A percentile compares a stretch with the other conserved stretches of the same genome.
Conservation (phyloP, 2,113 vertebrate genomes). For the Rhinopomastus cyanomelas region DNA sequence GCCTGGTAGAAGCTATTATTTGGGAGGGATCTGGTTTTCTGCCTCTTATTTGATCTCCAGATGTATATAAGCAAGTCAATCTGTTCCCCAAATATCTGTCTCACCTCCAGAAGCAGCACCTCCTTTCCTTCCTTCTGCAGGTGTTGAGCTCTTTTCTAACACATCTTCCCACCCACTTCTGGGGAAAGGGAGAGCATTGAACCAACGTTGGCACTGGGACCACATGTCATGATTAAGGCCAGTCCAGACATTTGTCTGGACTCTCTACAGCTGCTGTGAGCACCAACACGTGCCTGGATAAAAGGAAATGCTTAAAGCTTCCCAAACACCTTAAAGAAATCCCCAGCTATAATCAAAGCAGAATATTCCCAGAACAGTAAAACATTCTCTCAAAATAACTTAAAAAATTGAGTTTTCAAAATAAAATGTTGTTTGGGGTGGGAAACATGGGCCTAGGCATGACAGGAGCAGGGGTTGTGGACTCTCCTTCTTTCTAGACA, state of each 20-base stretch:
- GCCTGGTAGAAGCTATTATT: neutral
- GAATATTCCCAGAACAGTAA: neutral
- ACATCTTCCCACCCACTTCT: neutral
- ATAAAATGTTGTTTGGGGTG: neutral
- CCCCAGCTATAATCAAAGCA: neutral
- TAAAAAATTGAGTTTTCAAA: neutral
- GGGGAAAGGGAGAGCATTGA: neutral
- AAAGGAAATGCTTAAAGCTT: neutral
- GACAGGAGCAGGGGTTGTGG: neutral
- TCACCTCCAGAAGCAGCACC: neutral
- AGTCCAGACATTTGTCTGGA: neutral
- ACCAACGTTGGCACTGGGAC: neutral
- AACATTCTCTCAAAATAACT: neutral
- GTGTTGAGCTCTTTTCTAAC: neutral
- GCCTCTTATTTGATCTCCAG: neutral
- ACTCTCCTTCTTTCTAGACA: too few species aligned
- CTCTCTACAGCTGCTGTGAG: neutral
- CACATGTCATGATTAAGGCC: rapidly evolving
- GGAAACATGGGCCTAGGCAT: too few species aligned
- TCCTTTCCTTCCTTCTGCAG: neutral
- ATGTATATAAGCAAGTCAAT: neutral
- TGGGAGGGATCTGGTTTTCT: neutral
- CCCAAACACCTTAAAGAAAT: neutral
- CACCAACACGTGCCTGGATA: neutral
- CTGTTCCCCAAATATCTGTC: neutral